Base-by-base conservation (phyloP, 1,140 invertebrate genomes). In the Plodia interpunctella region DNA sequence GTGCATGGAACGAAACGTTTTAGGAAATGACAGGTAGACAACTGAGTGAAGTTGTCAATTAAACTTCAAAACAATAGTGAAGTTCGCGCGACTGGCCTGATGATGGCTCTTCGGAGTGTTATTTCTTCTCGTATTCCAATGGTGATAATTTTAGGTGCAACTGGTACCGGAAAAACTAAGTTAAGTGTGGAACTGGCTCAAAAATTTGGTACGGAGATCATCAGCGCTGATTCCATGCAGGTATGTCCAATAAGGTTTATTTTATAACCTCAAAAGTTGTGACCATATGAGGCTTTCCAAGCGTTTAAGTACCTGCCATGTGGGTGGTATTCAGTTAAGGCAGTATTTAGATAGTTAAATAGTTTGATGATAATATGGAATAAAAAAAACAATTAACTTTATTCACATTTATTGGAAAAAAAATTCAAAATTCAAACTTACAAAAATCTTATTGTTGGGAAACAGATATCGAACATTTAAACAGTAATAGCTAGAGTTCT, bases 161-260 rank as follows among this genome's bases (percentile, higher is more conserved):
- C 98, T 19, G 98, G 98, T 9, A 95, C 95, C 0, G 98, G 98
- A 51, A 99, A 99, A 92, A 98, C 98, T 0, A 98, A 99, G 88
- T 90, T 99, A 61, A 95, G 96, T 15, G 92, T 99, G 60, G 96
- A 98, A 91, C 90, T 99, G 59, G 97, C 97, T 0, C 92, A 94
- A 63, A 94, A 91, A 77, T 98, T 97, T 83, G 91, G 92, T 59
- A 97, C 97, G n/a, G 98, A 99, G 93, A 95, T 99, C 53, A 97
- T 99, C 52, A 98, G 97, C 68, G 98, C 98, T 0, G 99, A 99
- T 93, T 99, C 98, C 10, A 99, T 99, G 97, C 98, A 99, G 93
- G 97, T 98, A 55, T 60, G 59, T 50, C 11, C 38, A 49, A 59
- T 44, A 44, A 15, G 38, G 5, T 17, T 51, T 49, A 18, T 55